Conservation (phyloP, 2,113 vertebrate species). For the Verasper variegatus region DNA sequence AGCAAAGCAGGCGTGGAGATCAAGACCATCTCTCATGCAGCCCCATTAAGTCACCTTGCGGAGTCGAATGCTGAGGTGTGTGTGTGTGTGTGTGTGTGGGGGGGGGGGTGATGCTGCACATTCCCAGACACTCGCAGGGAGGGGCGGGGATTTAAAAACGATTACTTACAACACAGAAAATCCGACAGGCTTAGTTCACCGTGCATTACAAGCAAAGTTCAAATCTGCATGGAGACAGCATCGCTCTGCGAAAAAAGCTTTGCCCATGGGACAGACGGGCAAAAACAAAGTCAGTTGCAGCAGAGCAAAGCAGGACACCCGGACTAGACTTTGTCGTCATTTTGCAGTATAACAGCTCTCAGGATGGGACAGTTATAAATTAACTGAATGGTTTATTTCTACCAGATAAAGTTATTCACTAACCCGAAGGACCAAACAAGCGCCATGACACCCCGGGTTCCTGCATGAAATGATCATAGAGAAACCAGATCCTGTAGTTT, state of each 20-base stretch:
- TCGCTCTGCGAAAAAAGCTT: slow-evolving; percentile 1
- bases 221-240: slow-evolving; percentile 38
- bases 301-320: slow-evolving; percentile 9
- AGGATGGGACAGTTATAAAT: too few species aligned
- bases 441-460: too few species aligned
- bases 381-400: not conserved
- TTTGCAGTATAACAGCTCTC: not conserved
- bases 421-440: too few species aligned
- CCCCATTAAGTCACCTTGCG: slow-evolving; percentile 72
- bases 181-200: slow-evolving; percentile 43
- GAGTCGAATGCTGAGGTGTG: slow-evolving; percentile 27
- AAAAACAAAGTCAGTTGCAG: slow-evolving; percentile 19
- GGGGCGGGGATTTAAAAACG: slow-evolving; percentile 50
- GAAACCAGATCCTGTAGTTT: too few species aligned
- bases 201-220: slow-evolving; percentile 43
- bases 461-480: too few species aligned
- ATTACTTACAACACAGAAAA: slow-evolving; percentile 47
- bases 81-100: too few species aligned
- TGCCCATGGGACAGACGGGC: slow-evolving; percentile 10
- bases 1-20: slow-evolving; percentile 36
- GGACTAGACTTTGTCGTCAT: not conserved
- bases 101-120: slow-evolving; percentile 17
- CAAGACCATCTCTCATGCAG: slow-evolving; percentile 61
- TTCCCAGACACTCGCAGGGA: slow-evolving; percentile 35
- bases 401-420: not conserved